These are phyloP conservation scores for Paedocypris micromegethes DNA, from an alignment of 2,797 vertebrate species.

Conservation along the genomic window DNA sequence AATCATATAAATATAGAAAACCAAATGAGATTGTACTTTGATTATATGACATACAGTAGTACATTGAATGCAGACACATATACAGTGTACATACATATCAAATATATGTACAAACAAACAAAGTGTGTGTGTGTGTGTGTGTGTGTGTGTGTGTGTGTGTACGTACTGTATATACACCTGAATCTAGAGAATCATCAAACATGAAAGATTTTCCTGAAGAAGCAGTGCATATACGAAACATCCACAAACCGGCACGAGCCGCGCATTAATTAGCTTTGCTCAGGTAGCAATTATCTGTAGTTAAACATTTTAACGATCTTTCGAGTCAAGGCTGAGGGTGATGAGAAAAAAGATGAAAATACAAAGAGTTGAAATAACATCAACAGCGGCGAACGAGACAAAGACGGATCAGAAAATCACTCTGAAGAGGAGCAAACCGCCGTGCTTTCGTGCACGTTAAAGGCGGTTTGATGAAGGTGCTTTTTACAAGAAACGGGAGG, in stretches of 20 bases:
- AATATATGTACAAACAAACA: too few relatives aligned
- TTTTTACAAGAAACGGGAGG: slow-evolving; percentile 14
- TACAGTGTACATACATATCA: not conserved
- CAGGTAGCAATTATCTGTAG: slow-evolving; percentile 46
- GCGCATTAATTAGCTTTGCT: slow-evolving; percentile 46
- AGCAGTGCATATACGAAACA: not conserved
- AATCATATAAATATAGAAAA: too few relatives aligned
- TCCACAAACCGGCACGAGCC: slow-evolving; percentile 11
- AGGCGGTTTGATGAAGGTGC: slow-evolving; percentile 18
- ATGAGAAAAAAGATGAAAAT: slow-evolving; percentile 23
- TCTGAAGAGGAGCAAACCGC: slow-evolving; percentile 28
- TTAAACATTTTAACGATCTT: slow-evolving; percentile 49
- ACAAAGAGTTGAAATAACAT: slow-evolving; percentile 30
- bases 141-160: too few relatives aligned
- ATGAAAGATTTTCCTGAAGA: too few relatives aligned
- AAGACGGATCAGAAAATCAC: slow-evolving; percentile 26
- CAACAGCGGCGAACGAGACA: slow-evolving; percentile 32
- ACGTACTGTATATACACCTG: too few relatives aligned
- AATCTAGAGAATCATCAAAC: too few relatives aligned
- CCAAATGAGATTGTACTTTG: too few relatives aligned
- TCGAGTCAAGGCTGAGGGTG: slow-evolving; percentile 47
- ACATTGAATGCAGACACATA: slow-evolving; percentile 9
- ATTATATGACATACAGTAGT: not conserved
- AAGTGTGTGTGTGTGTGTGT: too few relatives aligned
- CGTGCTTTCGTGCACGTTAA: slow-evolving; percentile 18